Base-by-base conservation (phyloP, 2,113 vertebrate genomes). In the Engraulis encrasicolus region DNA sequence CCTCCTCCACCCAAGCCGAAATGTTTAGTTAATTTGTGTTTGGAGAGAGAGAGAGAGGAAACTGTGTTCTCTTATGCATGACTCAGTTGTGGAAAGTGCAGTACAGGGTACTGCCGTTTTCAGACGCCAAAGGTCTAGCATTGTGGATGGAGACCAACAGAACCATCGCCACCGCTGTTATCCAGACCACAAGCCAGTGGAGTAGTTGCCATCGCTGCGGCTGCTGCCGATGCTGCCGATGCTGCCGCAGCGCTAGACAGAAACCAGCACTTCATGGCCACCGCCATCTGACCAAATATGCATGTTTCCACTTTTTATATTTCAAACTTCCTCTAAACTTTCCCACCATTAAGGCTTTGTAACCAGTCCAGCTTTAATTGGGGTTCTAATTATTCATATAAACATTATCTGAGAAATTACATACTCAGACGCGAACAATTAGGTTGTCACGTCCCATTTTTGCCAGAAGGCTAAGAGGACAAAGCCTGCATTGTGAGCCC, bases 21-120 rank as follows among this genome's bases (percentile, higher is more conserved):
- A 74, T 74, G 6, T 74, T 31, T 74, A 0, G 27, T 74, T 36
- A 74, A 74, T 74, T 34, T 74, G 66, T 74, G 31, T 74, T 74
- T 74, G 66, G 66, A 36, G 66, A 36, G 66, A 74, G 66, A 74
- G 27, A 14, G 66, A n/a, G n/a, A n/a, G n/a, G n/a, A n/a, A n/a
- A n/a, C n/a, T 15, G 4, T 80, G 9, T 79, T 81, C 80, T 81
- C 83, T 86, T 84, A 81, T 87, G 87, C 0, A 87, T 85, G 82
- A 85, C 86, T 49, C 49, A 74, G 27, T 31, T 12, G 74, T 48
- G 50, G 48, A 81, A 37, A 83, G 50, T 52, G 61, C 78, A n/a
- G n/a, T n/a, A n/a, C n/a, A n/a, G n/a, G n/a, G n/a, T 89, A 6
- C 84, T 90, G 84, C 84, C 87, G 87, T 88, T 91, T 90, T 91